Percentiles rank a stretch among this genome's conserved stretches.
These are phyloP conservation scores for Cepaea nemoralis DNA, from an alignment of 1,140 invertebrate species.

Conservation along the genomic window DNA sequence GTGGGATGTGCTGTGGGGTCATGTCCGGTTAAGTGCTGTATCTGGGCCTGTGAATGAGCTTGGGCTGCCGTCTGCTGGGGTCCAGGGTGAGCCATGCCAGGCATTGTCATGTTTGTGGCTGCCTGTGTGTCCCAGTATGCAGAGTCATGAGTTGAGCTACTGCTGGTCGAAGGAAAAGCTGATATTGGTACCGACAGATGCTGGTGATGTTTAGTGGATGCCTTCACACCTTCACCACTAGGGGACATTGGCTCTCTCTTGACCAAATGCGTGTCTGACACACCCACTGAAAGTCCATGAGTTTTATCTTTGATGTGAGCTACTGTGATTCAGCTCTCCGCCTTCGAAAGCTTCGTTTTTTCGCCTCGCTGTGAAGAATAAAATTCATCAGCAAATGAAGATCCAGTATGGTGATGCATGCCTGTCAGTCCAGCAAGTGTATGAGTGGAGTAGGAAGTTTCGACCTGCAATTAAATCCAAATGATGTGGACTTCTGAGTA, in stretches of 20 bases:
- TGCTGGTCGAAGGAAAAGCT: constrained; percentile 13
- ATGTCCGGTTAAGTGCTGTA: constrained; percentile 33
- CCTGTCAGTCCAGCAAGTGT: no score
- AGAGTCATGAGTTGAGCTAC: constrained; percentile 14
- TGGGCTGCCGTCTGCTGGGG: constrained; percentile 15
- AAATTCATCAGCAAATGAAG: no score
- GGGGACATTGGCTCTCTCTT: constrained; percentile 38
- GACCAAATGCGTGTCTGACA: constrained; percentile 35
- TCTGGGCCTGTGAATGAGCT: constrained; percentile 34
- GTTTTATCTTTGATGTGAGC: not conserved
- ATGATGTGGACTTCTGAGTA: no score
- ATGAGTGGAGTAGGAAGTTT: no score
- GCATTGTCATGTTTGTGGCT: constrained; percentile 24
- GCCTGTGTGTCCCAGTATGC: constrained; percentile 34
- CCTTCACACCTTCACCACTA: constrained; percentile 6
- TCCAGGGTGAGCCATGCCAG: not conserved
- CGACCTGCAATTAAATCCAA: no score
- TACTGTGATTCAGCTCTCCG: constrained; percentile 24
- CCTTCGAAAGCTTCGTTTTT: constrained; percentile 31
- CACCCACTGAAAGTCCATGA: constrained; percentile 32
- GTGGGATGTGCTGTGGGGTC: not conserved
- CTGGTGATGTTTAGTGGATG: constrained; percentile 12
- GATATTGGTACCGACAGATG: constrained; percentile 13
- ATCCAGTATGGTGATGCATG: no score
- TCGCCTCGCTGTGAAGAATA: no score